These are phyloP conservation scores for Nematolebias whitei DNA, from an alignment of 2,113 vertebrate species.

Conservation along the genomic window DNA sequence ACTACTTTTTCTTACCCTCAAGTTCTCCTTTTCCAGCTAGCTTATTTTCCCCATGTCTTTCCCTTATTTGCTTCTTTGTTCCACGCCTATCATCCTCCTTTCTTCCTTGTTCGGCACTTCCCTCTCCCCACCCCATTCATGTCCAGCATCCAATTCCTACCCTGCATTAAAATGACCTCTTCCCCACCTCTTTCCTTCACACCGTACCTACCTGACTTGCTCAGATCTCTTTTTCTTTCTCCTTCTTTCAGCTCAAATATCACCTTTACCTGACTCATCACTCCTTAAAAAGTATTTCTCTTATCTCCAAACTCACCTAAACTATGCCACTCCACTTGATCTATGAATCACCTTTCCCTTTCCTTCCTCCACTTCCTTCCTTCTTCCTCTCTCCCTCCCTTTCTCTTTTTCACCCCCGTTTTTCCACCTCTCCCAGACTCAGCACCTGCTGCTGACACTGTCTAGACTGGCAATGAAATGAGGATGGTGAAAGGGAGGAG, in stretches of 20 bases:
- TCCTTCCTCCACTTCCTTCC: conserved; percentile 47
- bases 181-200: conserved; percentile 32
- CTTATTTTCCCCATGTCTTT: conserved; percentile 5
- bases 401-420: conserved; percentile 59
- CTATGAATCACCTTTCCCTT: conserved; percentile 70
- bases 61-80: conserved; percentile 19
- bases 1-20: too few species aligned
- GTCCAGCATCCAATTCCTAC: conserved; percentile 39
- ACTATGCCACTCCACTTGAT: conserved; percentile 63
- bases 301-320: conserved; percentile 45
- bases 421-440: conserved; percentile 43
- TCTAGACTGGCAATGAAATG: conserved; percentile 66
- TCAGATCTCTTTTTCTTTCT: conserved; percentile 23
- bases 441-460: conserved; percentile 61
- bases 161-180: conserved; percentile 58
- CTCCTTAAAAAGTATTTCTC: conserved; percentile 34
- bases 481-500: conserved; percentile 25
- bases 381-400: conserved; percentile 36
- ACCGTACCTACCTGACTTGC: conserved; percentile 50
- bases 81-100: conserved; percentile 11
- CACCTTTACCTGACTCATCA: conserved; percentile 47
- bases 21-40: too few species aligned
- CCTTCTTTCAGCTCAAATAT: conserved; percentile 31
- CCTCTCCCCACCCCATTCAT: conserved; percentile 13
- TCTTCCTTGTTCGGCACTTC: conserved; percentile 19